Evolutionary conservation across 2,797 vertebrate genomes (phyloP).

Genomic region (Emydoidea blandingii): DNA sequence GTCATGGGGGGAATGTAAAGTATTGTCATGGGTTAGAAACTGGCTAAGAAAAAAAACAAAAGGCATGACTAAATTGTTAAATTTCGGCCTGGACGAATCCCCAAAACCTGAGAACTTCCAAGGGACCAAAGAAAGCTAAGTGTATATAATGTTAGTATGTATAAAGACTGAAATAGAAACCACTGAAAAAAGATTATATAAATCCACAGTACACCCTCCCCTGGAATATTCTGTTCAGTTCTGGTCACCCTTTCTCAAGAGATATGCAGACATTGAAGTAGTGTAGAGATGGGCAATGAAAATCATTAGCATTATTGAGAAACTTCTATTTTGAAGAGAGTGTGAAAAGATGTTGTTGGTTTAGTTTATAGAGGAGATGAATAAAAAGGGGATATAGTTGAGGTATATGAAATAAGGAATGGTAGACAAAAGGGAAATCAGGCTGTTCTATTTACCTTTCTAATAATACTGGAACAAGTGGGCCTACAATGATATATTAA

Average conservation of each 20-base stretch:
- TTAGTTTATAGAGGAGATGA: not conserved
- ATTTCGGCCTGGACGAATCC: not conserved
- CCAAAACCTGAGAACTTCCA: not conserved
- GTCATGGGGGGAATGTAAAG: not conserved
- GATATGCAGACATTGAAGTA: not conserved
- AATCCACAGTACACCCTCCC: not conserved
- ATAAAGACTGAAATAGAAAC: not conserved
- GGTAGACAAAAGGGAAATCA: not conserved
- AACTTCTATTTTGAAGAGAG: not conserved
- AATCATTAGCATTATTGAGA: not conserved
- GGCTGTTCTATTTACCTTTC: not conserved
- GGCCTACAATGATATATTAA: not conserved
- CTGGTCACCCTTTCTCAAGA: not conserved
- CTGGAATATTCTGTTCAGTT: not conserved
- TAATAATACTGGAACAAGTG: not conserved
- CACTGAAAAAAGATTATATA: not conserved
- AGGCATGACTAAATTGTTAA: not conserved
- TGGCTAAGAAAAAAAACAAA: not conserved
- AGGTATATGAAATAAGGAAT: not conserved
- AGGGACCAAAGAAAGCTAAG: not conserved
- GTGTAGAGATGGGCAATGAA: not conserved
- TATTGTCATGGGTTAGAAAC: not conserved
- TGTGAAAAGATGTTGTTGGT: not conserved
- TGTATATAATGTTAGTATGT: not conserved
- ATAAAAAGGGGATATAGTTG: not conserved